Evolutionary conservation across 2,888 invertebrate species (phyloP), one percentile per base, ranked within the genome.

Genomic region (Bugulina stolonifera): DNA sequence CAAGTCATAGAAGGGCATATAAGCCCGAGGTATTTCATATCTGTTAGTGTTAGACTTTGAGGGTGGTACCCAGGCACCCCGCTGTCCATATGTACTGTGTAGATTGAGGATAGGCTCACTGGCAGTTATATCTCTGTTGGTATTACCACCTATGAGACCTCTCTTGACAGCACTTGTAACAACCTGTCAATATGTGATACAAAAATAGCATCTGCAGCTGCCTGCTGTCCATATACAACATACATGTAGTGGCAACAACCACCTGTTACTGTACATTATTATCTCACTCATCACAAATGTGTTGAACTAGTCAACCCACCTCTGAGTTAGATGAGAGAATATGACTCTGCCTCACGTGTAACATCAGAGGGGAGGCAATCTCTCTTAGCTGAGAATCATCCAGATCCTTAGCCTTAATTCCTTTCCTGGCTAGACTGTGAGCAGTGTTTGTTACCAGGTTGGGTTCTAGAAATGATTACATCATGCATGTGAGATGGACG

Each of bases 1-100:
- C 87, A 95, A 96, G 83, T 96, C 95, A 78, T 93, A 92, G 84
- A 95, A 95, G 54, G 96, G 95, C 88, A 93, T 91, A 86, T 95
- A 97, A 75, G 94, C 89, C 64, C 97, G 87, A 71, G 96, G 94
- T 76, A 93, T 89, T 3, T 93, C 90, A 77, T 81, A 86, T 73
- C 84, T 79, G 23, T 84, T 84, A 72, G 79, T 82, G 76, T 81
- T 80, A 22, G 72, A 34, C 72, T 81, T 82, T 22, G 79, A 77
- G 35, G 83, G 78, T 5, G 64, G 64, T n/a, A 83, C 78, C 84
- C 84, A 84, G 1, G 81, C 80, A 25, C 71, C 35, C 1, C 72
- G 74, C 10, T 84, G 82, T 74, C 88, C 88, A 76, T 92, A 91
- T 71, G 91, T 91, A 1, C 83, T 84, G 74, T 92, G 89, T 91